Evolutionary conservation across 1,140 invertebrate genomes (phyloP).

Genomic region (Drosophila parvula): DNA sequence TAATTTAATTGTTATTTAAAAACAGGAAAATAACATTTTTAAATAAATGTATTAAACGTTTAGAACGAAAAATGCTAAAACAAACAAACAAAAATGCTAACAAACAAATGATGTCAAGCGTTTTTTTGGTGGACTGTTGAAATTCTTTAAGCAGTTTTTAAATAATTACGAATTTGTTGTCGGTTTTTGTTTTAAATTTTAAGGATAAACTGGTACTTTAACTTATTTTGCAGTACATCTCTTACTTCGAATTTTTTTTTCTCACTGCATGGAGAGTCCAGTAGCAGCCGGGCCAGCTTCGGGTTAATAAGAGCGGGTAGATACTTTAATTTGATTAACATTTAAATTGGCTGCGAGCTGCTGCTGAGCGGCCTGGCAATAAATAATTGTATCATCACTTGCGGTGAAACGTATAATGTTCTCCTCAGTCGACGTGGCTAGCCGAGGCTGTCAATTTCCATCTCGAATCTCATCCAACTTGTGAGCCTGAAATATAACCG

Average conservation of each 20-base stretch:
- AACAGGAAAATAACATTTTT: no score
- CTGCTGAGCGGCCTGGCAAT: constrained; percentile 28
- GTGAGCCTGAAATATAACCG: constrained; percentile 17
- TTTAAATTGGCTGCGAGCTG: constrained; percentile 61
- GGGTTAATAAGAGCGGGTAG: constrained; percentile 58
- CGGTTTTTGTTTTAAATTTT: no score
- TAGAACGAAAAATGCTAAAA: no score
- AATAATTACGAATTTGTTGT: no score
- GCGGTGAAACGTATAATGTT: constrained; percentile 1
- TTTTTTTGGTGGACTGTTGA: no score
- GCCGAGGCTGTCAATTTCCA: constrained; percentile 50
- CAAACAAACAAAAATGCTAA: no score
- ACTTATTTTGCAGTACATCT: neutral
- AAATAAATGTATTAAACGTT: no score
- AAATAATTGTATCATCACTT: constrained; percentile 53
- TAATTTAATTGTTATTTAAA: no score
- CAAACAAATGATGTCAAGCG: no score
- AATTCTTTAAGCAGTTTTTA: no score
- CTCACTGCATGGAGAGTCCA: neutral
- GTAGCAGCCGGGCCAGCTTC: constrained; percentile 1
- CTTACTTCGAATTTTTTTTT: neutral
- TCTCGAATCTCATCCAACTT: constrained; percentile 56
- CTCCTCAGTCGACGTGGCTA: neutral
- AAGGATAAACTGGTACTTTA: no score
- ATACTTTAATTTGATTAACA: constrained; percentile 76